Evolutionary conservation across 2,888 invertebrate species (phyloP).

Genomic region (Eilema caniola): DNA sequence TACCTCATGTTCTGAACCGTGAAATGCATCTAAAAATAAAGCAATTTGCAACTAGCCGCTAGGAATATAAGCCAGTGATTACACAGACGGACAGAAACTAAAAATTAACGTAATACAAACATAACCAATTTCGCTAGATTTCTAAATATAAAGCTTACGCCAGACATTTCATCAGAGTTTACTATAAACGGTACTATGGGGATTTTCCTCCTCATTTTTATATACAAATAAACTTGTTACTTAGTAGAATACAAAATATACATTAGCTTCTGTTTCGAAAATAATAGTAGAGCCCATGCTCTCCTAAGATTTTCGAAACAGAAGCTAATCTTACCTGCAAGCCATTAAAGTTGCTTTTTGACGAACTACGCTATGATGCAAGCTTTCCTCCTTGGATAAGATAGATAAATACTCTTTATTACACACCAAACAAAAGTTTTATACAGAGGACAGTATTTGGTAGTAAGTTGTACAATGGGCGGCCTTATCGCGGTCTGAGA

Average conservation of each 20-base stretch:
- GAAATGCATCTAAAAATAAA: conserved; percentile 29
- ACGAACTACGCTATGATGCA: background rate
- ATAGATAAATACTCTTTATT: too few species aligned
- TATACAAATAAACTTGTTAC: background rate
- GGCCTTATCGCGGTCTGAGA: too few species aligned
- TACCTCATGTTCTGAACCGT: conserved; percentile 8
- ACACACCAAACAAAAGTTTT: too few species aligned
- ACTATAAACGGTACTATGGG: conserved; percentile 17
- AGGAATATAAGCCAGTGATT: conserved; percentile 27
- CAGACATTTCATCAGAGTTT: conserved; percentile 27
- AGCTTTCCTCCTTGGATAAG: background rate
- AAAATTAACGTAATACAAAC: conserved; percentile 38
- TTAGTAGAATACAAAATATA: background rate
- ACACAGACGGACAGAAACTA: conserved; percentile 27
- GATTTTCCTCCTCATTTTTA: conserved; percentile 13
- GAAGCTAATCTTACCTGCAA: background rate
- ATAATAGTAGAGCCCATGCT: too few species aligned
- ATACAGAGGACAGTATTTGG: too few species aligned
- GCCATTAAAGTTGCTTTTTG: background rate
- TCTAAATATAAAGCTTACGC: conserved; percentile 57
- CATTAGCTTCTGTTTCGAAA: too few species aligned
- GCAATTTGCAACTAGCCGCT: conserved; percentile 26
- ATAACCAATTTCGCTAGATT: conserved; percentile 47
- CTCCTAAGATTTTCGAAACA: background rate
- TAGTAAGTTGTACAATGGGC: too few species aligned